Percentiles rank a stretch among this genome's conserved stretches.
Evolutionary conservation across 2,797 vertebrate species (phyloP).

Genomic region (Clangula hyemalis): DNA sequence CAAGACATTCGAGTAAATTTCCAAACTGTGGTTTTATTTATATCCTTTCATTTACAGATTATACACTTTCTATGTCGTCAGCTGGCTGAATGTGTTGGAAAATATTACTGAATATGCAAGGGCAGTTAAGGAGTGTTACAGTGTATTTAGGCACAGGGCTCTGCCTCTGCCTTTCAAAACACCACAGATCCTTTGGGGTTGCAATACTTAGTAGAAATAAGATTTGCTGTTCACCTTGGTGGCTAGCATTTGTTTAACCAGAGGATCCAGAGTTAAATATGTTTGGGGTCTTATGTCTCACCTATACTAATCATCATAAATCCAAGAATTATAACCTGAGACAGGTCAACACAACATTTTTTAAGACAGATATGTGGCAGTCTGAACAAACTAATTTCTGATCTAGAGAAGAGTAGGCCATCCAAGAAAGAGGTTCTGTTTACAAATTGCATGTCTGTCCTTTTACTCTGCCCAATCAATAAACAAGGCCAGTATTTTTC

Average conservation of each 20-base stretch:
- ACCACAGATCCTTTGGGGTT: not conserved
- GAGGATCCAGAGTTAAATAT: not conserved
- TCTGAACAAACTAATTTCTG: conserved; percentile 7
- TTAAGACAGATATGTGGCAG: not conserved
- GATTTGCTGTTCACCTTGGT: not conserved
- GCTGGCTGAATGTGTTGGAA: not conserved
- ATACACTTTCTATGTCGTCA: not conserved
- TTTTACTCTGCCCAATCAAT: conserved; percentile 5
- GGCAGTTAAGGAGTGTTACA: not conserved
- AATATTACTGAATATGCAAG: not conserved
- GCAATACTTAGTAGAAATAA: conserved; percentile 3
- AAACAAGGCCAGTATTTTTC: conserved; percentile 46
- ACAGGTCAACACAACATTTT: not conserved
- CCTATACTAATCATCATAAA: not conserved
- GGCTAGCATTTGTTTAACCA: conserved; percentile 20
- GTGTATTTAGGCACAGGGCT: conserved; percentile 10
- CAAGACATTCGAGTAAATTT: conserved; percentile 10
- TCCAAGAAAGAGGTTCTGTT: conserved; percentile 40
- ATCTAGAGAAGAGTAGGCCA: not conserved
- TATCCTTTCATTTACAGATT: conserved; percentile 8
- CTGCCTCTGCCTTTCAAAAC: not conserved
- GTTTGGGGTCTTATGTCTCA: not conserved
- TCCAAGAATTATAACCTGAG: not conserved
- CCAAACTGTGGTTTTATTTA: conserved; percentile 24
- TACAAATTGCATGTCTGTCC: not conserved